These are phyloP conservation scores for Drosophila melanica DNA, from an alignment of 1,140 invertebrate genomes.

Conservation along the genomic window DNA sequence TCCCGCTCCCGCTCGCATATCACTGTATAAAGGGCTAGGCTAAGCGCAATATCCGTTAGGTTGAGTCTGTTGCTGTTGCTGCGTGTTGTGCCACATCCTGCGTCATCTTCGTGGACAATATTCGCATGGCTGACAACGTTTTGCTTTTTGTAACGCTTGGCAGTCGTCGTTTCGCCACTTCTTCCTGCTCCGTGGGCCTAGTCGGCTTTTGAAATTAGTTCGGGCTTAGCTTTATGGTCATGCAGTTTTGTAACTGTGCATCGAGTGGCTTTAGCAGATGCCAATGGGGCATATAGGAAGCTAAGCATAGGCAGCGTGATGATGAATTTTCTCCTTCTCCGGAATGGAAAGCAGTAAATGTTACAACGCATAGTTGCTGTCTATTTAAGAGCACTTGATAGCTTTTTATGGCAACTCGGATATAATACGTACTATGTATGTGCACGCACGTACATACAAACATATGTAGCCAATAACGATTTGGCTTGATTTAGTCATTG, in stretches of 20 bases:
- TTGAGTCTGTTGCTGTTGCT: slow-evolving; percentile 21
- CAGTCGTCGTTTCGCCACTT: slow-evolving; percentile 23
- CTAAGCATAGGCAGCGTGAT: slow-evolving; percentile 11
- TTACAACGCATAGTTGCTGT: slow-evolving; percentile 7
- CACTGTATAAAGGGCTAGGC: not conserved
- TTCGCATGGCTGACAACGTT: slow-evolving; percentile 41
- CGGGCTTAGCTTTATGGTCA: slow-evolving; percentile 53
- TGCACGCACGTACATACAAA: not conserved
- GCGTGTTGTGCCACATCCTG: slow-evolving; percentile 41
- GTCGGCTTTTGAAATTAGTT: slow-evolving; percentile 69
- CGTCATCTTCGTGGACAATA: slow-evolving; percentile 55
- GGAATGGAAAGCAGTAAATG: slow-evolving; percentile 1
- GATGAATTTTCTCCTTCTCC: slow-evolving; percentile 41
- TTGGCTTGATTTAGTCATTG: slow-evolving; percentile 19
- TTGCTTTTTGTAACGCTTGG: slow-evolving; percentile 32
- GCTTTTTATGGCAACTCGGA: not conserved
- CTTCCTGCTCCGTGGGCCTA: slow-evolving; percentile 45
- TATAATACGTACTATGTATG: not conserved
- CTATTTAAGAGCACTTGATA: slow-evolving; percentile 9
- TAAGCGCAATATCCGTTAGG: slow-evolving; percentile 59
- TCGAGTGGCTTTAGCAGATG: slow-evolving; percentile 37
- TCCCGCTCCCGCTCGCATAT: not conserved
- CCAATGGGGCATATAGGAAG: slow-evolving; percentile 22
- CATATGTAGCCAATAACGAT: not conserved
- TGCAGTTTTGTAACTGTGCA: slow-evolving; percentile 34